A percentile compares a stretch with the other conserved stretches of the same genome.
Evolutionary conservation across 2,888 invertebrate genomes (phyloP).

Genomic region (Leptinotarsa peninsularis): DNA sequence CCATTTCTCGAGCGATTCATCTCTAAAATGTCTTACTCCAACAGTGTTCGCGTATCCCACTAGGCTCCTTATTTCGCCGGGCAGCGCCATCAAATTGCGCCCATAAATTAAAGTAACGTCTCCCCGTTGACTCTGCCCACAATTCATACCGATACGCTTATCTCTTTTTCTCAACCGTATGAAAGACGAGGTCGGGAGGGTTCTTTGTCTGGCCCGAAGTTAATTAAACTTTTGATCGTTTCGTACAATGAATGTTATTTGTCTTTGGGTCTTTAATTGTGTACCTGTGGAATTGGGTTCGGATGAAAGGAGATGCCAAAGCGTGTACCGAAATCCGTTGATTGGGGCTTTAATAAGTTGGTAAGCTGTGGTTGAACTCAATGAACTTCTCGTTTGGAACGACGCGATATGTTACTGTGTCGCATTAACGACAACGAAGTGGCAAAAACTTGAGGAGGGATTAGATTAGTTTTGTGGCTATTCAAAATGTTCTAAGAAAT

Average conservation of each 20-base stretch:
- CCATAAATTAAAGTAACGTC: constrained; percentile 65
- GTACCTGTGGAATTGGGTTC: constrained; percentile 39
- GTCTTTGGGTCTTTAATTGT: constrained; percentile 54
- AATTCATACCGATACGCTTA: constrained; percentile 63
- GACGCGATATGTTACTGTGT: too few relatives aligned
- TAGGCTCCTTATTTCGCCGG: constrained; percentile 62
- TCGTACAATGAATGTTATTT: constrained; percentile 58
- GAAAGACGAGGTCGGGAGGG: constrained; percentile 39
- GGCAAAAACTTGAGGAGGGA: too few relatives aligned
- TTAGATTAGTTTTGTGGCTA: too few relatives aligned
- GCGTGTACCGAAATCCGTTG: neutral
- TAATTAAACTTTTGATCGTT: constrained; percentile 65
- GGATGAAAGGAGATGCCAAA: constrained; percentile 5
- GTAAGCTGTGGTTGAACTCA: constrained; percentile 1
- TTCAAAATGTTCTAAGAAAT: too few relatives aligned
- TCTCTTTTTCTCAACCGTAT: constrained; percentile 57
- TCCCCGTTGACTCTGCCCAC: constrained; percentile 63
- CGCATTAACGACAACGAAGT: too few relatives aligned
- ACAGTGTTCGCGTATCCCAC: constrained; percentile 58
- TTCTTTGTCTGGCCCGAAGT: constrained; percentile 57
- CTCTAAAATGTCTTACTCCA: constrained; percentile 62
- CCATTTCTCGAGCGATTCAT: constrained; percentile 61
- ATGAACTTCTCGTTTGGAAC: neutral
- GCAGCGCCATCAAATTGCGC: constrained; percentile 64
- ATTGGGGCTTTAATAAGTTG: constrained; percentile 15